A percentile compares a stretch with the other conserved stretches of the same genome.
phyloP scores from a whole-genome alignment of 2,888 invertebrate genomes.

The Abscondita cerata region DNA sequence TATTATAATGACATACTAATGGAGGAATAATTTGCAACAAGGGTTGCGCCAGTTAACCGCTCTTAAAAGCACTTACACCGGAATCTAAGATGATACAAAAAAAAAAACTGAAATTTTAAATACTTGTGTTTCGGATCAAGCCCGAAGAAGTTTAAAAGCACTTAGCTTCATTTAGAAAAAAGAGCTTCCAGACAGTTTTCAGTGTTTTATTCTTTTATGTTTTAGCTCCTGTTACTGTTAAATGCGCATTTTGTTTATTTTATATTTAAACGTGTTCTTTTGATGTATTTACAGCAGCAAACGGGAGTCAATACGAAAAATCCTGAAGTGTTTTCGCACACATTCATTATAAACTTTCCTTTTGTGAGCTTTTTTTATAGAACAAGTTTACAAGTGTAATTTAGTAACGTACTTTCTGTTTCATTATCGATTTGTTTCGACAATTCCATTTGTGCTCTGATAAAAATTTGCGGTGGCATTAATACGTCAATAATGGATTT shows the following conservation, averaged over 20 bases:
- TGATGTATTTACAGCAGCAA: too few species aligned
- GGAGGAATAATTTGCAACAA: conserved; percentile 34
- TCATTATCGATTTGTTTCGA: too few species aligned
- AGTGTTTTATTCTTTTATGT: conserved; percentile 20
- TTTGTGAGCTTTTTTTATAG: too few species aligned
- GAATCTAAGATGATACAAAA: conserved; percentile 33
- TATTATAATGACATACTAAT: conserved; percentile 35
- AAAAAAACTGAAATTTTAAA: conserved; percentile 32
- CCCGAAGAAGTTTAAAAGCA: conserved; percentile 33
- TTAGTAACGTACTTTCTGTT: too few species aligned
- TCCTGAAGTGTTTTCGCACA: too few species aligned
- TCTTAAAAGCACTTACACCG: conserved; percentile 35
- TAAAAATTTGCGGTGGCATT: too few species aligned
- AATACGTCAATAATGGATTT: too few species aligned
- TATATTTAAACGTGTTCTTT: conserved; percentile 12
- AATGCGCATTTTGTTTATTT: conserved; percentile 14
- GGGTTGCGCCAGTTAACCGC: conserved; percentile 33
- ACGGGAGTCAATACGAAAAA: too few species aligned
- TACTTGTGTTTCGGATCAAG: conserved; percentile 30
- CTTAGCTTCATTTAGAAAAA: conserved; percentile 26
- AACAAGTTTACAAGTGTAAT: too few species aligned
- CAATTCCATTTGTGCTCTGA: too few species aligned
- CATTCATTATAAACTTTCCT: too few species aligned
- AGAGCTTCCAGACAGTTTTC: conserved; percentile 22
- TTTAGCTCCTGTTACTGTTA: conserved; percentile 12